A percentile compares a stretch with the other conserved stretches of the same genome.
Evolutionary conservation across 2,797 vertebrate genomes (phyloP).

Genomic region (Characodon lateralis): DNA sequence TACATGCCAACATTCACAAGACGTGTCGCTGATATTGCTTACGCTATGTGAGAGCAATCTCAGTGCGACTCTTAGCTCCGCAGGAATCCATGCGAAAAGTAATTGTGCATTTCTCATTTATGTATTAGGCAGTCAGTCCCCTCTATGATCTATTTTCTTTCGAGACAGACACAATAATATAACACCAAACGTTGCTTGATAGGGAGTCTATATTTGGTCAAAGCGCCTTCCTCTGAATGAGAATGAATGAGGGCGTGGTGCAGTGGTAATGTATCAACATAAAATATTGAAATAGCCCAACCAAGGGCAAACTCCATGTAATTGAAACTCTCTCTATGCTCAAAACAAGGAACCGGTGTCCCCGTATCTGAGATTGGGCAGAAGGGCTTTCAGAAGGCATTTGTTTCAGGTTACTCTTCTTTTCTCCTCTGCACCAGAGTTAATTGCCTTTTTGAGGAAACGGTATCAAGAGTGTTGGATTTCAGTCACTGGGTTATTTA

Average conservation of each 20-base stretch:
- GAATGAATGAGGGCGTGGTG: slow-evolving; percentile 76
- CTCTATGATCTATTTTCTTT: slow-evolving; percentile 72
- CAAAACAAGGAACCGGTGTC: slow-evolving; percentile 77
- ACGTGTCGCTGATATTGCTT: slow-evolving; percentile 55
- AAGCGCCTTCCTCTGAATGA: slow-evolving; percentile 73
- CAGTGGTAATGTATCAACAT: slow-evolving; percentile 80
- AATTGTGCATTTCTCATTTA: slow-evolving; percentile 76
- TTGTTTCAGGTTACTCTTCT: slow-evolving; percentile 81
- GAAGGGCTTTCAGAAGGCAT: slow-evolving; percentile 83
- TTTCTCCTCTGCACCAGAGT: slow-evolving; percentile 45
- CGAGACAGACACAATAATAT: slow-evolving; percentile 70
- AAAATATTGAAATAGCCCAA: slow-evolving; percentile 83
- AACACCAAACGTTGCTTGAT: slow-evolving; percentile 64
- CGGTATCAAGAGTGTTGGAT: slow-evolving; percentile 73
- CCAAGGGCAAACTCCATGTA: slow-evolving; percentile 82
- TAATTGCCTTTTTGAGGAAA: slow-evolving; percentile 82
- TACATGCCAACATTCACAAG: slow-evolving; percentile 74
- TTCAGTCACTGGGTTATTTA: slow-evolving; percentile 76
- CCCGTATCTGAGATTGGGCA: slow-evolving; percentile 76
- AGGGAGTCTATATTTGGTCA: slow-evolving; percentile 74
- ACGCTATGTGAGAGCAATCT: slow-evolving; percentile 54
- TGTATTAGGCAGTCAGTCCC: slow-evolving; percentile 68
- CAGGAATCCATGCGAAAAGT: slow-evolving; percentile 69
- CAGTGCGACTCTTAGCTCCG: slow-evolving; percentile 54
- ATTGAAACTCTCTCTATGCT: slow-evolving; percentile 79